These are phyloP conservation scores for Platycheirus rosarum DNA, from an alignment of 2,888 invertebrate genomes.

Conservation along the genomic window DNA sequence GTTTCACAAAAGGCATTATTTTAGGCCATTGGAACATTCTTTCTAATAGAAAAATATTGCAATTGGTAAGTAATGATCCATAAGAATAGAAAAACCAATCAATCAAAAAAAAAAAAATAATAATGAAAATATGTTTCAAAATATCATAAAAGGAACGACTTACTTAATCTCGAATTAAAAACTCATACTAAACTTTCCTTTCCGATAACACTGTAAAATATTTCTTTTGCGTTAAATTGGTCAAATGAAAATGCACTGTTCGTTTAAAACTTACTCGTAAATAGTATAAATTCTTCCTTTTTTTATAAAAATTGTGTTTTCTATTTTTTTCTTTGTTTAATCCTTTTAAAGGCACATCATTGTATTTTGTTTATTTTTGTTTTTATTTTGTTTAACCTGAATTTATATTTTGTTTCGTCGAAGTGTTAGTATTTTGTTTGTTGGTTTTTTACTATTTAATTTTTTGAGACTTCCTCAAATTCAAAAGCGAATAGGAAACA, in stretches of 20 bases:
- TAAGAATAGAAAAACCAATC: no score
- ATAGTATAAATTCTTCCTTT: constrained; percentile 44
- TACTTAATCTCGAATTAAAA: background rate
- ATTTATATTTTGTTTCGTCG: constrained; percentile 32
- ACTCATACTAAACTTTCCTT: background rate
- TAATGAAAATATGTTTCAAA: no score
- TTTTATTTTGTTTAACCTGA: constrained; percentile 56
- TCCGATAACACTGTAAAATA: background rate
- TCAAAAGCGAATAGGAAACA: constrained; percentile 28
- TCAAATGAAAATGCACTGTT: constrained; percentile 23
- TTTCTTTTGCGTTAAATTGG: background rate
- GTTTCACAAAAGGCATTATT: no score
- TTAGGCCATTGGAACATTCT: no score
- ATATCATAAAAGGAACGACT: background rate
- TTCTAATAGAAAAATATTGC: no score
- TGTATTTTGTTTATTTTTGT: constrained; percentile 65
- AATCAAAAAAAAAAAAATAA: no score
- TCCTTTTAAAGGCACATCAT: constrained; percentile 70
- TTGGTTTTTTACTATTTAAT: constrained; percentile 44
- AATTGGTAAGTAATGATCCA: no score
- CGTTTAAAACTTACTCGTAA: constrained; percentile 36
- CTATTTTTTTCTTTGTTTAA: constrained; percentile 35
- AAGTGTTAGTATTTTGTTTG: constrained; percentile 24
- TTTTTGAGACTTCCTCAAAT: background rate
- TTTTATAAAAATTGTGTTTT: constrained; percentile 32